A percentile compares a stretch with the other conserved stretches of the same genome.
phyloP scores from a whole-genome alignment of 2,888 invertebrate genomes.

The Torymus auratus region DNA sequence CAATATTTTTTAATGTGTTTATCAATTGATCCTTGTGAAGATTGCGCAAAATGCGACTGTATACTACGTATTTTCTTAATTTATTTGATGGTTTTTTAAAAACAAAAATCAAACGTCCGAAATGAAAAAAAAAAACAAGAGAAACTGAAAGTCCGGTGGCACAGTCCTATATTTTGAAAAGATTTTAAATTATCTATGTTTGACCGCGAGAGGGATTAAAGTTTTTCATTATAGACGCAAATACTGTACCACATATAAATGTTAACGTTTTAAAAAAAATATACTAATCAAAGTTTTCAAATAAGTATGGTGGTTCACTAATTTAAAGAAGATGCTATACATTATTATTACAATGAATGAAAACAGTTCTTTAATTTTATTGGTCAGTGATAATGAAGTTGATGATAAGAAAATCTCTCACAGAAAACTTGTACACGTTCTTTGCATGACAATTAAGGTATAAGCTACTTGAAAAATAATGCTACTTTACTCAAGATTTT shows the following conservation, averaged over 20 bases:
- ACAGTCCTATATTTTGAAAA: conserved; percentile 46
- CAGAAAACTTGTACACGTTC: conserved; percentile 37
- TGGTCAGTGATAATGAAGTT: neutral
- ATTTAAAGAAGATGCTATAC: no score
- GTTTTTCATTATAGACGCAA: neutral
- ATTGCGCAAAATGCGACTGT: conserved; percentile 33
- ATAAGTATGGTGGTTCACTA: no score
- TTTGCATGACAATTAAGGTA: conserved; percentile 22
- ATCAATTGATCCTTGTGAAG: conserved; percentile 38
- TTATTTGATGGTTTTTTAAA: conserved; percentile 40
- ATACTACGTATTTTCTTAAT: conserved; percentile 41
- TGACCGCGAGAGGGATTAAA: conserved; percentile 18
- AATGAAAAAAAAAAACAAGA: conserved; percentile 45
- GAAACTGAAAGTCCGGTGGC: conserved; percentile 43
- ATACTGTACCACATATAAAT: no score
- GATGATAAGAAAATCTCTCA: conserved; percentile 33
- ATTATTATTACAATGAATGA: neutral
- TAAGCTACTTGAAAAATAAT: conserved; percentile 18
- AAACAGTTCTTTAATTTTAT: neutral
- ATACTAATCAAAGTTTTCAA: no score
- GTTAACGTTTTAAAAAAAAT: no score
- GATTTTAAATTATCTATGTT: conserved; percentile 22
- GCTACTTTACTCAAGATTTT: conserved; percentile 22
- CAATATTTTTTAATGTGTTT: conserved; percentile 52
- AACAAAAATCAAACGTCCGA: conserved; percentile 69